Evolutionary conservation across 2,797 vertebrate genomes (phyloP).

Genomic region (Rhinoraja longicauda): DNA sequence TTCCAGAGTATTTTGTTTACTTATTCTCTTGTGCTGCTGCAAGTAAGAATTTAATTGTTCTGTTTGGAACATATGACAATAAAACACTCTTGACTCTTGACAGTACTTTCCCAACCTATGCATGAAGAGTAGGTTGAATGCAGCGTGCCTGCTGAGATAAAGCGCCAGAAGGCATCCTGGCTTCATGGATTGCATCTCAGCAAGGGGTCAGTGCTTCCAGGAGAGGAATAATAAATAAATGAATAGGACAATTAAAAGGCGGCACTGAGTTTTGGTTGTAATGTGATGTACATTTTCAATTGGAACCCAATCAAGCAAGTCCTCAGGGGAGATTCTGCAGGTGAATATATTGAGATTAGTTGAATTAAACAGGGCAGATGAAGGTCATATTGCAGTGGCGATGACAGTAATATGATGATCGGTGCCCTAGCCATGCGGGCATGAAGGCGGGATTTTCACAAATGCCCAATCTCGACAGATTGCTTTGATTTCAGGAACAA

Average conservation of each 20-base stretch:
- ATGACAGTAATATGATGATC: background rate
- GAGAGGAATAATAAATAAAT: background rate
- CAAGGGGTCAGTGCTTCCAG: background rate
- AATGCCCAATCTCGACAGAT: background rate
- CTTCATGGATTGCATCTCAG: background rate
- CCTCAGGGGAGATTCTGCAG: background rate
- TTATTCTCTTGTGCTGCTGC: too few species aligned
- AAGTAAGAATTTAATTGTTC: too few species aligned
- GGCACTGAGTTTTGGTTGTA: background rate
- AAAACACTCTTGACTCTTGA: background rate
- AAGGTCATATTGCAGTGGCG: background rate
- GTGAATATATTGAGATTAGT: slow-evolving; percentile 4
- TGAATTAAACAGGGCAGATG: slow-evolving; percentile 11
- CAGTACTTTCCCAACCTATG: background rate
- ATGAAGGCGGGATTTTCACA: background rate
- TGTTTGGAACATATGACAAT: too few species aligned
- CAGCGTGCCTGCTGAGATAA: background rate
- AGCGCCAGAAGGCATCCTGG: background rate
- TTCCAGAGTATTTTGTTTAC: too few species aligned
- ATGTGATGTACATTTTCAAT: background rate
- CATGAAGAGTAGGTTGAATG: background rate
- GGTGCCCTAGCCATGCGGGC: background rate
- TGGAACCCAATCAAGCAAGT: background rate
- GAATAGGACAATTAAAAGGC: background rate
- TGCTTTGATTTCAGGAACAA: too few species aligned